Percentiles rank a stretch among this genome's conserved stretches.
These are phyloP conservation scores for Oligia latruncula DNA, from an alignment of 2,888 invertebrate species.

Conservation along the genomic window DNA sequence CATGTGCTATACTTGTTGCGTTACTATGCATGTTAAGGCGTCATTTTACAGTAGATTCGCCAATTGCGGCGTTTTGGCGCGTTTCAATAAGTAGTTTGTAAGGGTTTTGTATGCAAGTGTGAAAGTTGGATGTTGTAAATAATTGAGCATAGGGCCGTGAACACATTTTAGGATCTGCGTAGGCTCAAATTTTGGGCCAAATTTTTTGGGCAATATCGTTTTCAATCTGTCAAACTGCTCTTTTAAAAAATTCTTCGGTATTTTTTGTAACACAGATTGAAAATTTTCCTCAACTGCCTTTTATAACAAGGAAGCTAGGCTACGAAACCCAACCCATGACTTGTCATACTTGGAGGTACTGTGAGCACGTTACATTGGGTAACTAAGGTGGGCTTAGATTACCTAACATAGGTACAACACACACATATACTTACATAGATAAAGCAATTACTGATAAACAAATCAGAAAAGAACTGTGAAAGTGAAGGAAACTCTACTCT, in stretches of 20 bases:
- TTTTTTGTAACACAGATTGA: not conserved
- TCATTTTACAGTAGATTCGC: not conserved
- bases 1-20: conserved; percentile 45
- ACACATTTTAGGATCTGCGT: not conserved
- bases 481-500: not conserved
- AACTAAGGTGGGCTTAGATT: conserved; percentile 13
- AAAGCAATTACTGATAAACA: conserved; percentile 20
- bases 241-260: not conserved
- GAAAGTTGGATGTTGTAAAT: not conserved
- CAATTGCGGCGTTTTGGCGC: not conserved
- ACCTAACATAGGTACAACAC: conserved; percentile 5
- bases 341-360: not conserved
- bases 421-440: not conserved
- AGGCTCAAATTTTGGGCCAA: accelerated
- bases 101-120: conserved; percentile 22
- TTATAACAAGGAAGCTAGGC: not conserved
- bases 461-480: conserved; percentile 4
- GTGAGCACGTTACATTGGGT: conserved; percentile 23
- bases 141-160: not conserved
- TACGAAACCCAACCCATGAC: conserved; percentile 1
- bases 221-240: accelerated
- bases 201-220: not conserved
- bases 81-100: not conserved
- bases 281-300: conserved; percentile 4
- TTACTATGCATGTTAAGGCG: conserved; percentile 8